These are phyloP conservation scores for Tolmerus cingulatus DNA, from an alignment of 2,888 invertebrate genomes.

Conservation along the genomic window DNA sequence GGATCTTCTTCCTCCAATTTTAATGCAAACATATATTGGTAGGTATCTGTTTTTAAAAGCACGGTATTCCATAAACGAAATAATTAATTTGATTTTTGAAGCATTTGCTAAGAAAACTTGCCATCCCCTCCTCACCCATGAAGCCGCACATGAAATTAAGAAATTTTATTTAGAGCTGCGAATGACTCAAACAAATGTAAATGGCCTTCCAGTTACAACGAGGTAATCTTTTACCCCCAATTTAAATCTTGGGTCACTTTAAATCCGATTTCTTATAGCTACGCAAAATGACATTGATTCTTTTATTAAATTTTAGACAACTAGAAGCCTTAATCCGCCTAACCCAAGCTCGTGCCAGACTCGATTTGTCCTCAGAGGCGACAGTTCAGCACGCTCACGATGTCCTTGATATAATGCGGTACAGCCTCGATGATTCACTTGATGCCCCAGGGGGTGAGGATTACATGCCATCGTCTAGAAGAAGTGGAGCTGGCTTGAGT, in stretches of 20 bases:
- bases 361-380: conserved; percentile 84
- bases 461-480: conserved; percentile 66
- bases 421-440: conserved; percentile 79
- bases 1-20: conserved; percentile 76
- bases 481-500: conserved; percentile 78
- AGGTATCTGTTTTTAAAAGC: neutral
- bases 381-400: conserved; percentile 83
- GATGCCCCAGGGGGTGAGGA: conserved; percentile 70
- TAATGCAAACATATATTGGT: conserved; percentile 85
- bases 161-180: conserved; percentile 84
- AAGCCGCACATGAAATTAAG: conserved; percentile 76
- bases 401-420: conserved; percentile 83
- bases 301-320: conserved; percentile 68
- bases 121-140: conserved; percentile 76
- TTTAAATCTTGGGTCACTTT: neutral
- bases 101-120: conserved; percentile 90
- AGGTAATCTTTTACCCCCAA: conserved; percentile 53
- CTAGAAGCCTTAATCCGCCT: conserved; percentile 87
- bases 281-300: neutral
- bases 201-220: conserved; percentile 83
- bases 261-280: neutral
- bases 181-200: conserved; percentile 70
- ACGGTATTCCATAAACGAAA: neutral
- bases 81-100: conserved; percentile 28
- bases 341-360: conserved; percentile 86